phyloP scores from a whole-genome alignment of 2,113 vertebrate genomes.

The Crotalus helleri region DNA sequence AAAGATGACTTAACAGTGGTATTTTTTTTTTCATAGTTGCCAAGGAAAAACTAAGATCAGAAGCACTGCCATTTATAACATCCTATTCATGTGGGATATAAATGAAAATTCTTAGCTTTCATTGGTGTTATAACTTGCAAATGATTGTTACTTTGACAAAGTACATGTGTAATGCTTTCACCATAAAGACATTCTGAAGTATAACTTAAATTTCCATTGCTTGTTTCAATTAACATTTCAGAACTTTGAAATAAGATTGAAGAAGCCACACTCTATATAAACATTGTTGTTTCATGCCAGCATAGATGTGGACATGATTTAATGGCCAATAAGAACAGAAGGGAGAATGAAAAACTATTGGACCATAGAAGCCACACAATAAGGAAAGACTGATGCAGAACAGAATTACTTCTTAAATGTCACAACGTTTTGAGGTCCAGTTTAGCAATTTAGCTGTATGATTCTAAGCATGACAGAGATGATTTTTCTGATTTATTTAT shows the following conservation, averaged over 20 bases:
- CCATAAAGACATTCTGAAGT: not conserved
- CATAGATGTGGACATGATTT: not conserved
- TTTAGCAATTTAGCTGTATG: not conserved
- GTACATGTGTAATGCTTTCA: not conserved
- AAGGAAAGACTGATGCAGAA: not conserved
- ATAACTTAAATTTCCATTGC: not conserved
- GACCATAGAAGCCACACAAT: not conserved
- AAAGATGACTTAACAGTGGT: not conserved
- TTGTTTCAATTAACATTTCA: not conserved
- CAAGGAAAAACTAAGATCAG: conserved; percentile 5
- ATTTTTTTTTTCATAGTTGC: conserved; percentile 11
- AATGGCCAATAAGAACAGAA: not conserved
- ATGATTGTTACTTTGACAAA: not conserved
- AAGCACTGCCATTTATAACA: not conserved
- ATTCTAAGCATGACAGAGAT: not conserved
- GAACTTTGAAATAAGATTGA: not conserved
- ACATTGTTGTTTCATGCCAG: not conserved
- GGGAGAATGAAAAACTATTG: not conserved
- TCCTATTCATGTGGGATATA: not conserved
- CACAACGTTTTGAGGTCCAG: not conserved
- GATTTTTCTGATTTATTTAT: not conserved
- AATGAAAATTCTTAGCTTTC: not conserved
- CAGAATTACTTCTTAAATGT: not conserved
- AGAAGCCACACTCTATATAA: not conserved
- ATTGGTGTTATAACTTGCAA: too few species aligned